These are phyloP conservation scores for Ivindomyrus marchei DNA, from an alignment of 2,113 vertebrate species.

Conservation along the genomic window DNA sequence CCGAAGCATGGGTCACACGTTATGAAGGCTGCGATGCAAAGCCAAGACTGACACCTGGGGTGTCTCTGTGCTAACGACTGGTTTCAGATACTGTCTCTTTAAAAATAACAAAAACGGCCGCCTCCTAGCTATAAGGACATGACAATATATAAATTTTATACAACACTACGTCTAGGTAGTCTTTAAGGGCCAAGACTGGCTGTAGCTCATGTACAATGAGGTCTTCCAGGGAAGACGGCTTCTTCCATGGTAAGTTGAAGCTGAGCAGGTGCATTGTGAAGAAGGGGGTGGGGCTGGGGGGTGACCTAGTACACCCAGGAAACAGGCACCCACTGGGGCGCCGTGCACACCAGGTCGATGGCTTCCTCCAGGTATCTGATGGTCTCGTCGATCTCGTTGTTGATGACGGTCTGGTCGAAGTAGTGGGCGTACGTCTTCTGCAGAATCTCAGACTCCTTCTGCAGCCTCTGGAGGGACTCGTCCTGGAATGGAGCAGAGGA, in stretches of 20 bases:
- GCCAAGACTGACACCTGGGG: not conserved
- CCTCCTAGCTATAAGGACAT: slow-evolving; percentile 91
- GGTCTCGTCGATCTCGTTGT: slow-evolving; percentile 98
- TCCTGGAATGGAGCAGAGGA: slow-evolving; percentile 60
- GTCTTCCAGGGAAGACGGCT: slow-evolving; percentile 63
- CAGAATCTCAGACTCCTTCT: slow-evolving; percentile 96
- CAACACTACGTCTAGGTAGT: slow-evolving; percentile 86
- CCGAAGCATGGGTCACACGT: slow-evolving; percentile 23
- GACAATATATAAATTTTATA: slow-evolving; percentile 92
- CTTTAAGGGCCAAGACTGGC: slow-evolving; percentile 76
- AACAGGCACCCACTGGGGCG: slow-evolving; percentile 94
- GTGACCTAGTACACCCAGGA: slow-evolving; percentile 92
- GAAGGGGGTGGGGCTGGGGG: slow-evolving; percentile 22
- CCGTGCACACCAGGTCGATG: slow-evolving; percentile 89
- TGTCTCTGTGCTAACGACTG: not conserved
- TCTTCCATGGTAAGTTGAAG: slow-evolving; percentile 55
- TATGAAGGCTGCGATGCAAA: slow-evolving; percentile 15
- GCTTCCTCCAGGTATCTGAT: slow-evolving; percentile 96
- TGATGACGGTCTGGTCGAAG: slow-evolving; percentile 98
- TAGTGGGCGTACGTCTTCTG: slow-evolving; percentile 98
- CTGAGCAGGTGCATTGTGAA: slow-evolving; percentile 41
- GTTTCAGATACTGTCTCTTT: slow-evolving; percentile 61
- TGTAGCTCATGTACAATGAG: slow-evolving; percentile 65
- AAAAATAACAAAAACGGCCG: slow-evolving; percentile 58
- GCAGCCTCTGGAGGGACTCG: slow-evolving; percentile 93